Evolutionary conservation across 2,888 invertebrate species (phyloP), one percentile per base, ranked within the genome.

Genomic region (Priocnemis perturbator): DNA sequence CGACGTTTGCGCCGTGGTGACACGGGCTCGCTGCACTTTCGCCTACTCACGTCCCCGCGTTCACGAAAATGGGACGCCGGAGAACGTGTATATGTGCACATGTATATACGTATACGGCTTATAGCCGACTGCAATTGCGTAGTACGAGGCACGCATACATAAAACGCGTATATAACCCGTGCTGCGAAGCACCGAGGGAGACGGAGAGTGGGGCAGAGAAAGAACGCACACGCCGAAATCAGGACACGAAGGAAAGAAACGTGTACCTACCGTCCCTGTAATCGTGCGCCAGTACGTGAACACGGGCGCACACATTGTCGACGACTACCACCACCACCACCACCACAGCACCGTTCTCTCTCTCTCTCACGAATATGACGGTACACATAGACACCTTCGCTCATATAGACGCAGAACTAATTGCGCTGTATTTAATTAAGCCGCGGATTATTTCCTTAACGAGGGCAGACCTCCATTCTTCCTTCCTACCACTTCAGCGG

Each of bases 361-460:
- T 44, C 44, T 21, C 45, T 59, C 44, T 44, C 50, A 19, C n/a
- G 50, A 11, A 50, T 19, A 20, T 30, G 55, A 5, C 2, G 26
- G 3, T 61, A 52, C 68, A 37, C 37, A 15, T 30, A 48, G 14
- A 44, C 62, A 50, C 57, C 50, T 59, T 44, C 59, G 48, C 30
- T 37, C 69, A 55, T 66, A 71, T 64, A 68, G 65, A 76, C 72
- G 68, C 72, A 52, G 74, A 81, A 83, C 83, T 82, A 85, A 84
- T 85, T 81, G 81, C 79, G 74, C 75, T 76, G 82, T 81, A 81
- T 84, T 84, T 84, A 84, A 84, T 84, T 84, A 82, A 83, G 82
- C 79, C 77, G 74, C 73, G 80, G 75, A 85, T 83, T 84, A 82
- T 81, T 81, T 82, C 80, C 79, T 81, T 83, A 84, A 83, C 79